Conservation (phyloP, 2,113 vertebrate species). For the Tetrao urogallus region DNA sequence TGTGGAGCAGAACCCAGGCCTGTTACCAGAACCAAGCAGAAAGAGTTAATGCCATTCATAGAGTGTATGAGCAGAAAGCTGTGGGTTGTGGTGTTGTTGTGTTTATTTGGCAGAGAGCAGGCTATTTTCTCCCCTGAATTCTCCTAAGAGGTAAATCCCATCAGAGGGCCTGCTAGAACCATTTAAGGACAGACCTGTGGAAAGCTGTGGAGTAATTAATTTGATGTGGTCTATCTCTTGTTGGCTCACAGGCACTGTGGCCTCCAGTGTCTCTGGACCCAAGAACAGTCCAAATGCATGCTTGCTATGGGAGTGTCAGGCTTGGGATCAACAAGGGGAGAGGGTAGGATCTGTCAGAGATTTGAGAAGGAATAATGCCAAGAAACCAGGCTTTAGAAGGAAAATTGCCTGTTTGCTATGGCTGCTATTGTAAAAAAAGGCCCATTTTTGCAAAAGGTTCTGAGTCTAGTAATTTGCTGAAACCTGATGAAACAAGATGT, state of each 20-base stretch:
- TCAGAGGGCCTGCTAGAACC: neutral
- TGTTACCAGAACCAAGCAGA: neutral
- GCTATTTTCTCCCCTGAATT: neutral
- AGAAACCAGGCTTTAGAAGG: neutral
- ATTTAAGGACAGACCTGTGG: neutral
- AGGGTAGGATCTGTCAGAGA: neutral
- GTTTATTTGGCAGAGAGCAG: neutral
- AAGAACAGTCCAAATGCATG: neutral
- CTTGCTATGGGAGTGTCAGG: neutral
- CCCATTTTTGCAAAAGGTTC: neutral
- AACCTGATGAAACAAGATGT: neutral
- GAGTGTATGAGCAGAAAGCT: neutral
- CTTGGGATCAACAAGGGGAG: neutral
- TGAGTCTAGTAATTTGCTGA: neutral
- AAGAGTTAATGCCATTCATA: neutral
- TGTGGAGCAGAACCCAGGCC: neutral
- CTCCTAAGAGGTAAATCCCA: neutral
- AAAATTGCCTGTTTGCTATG: neutral
- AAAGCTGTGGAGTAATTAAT: neutral
- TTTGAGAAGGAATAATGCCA: neutral
- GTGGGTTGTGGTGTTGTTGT: neutral
- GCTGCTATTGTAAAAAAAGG: neutral
- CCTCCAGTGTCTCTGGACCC: accelerated
- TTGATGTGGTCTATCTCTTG: neutral
- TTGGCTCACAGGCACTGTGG: neutral